Base-by-base conservation (phyloP, 1,140 invertebrate genomes). In the Drosophila bifasciata region DNA sequence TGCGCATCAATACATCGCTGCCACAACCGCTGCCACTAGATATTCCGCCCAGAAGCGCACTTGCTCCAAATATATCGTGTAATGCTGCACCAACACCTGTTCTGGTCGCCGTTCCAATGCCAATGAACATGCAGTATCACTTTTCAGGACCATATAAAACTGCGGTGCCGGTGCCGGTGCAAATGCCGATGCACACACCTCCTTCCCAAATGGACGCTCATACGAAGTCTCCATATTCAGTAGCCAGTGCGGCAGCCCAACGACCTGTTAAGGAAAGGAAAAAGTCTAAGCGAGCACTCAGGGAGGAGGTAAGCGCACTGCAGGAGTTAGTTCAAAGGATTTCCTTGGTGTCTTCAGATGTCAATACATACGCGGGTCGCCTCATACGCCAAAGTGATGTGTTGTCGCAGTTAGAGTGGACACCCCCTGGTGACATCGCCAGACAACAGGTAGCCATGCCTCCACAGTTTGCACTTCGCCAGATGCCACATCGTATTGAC, bases 321-420 rank as follows among this genome's bases (percentile, higher is more conserved):
- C 76, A 76, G 45, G 74, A 88, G 13, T 50, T 91, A 17, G 56
- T 91, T 0, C 39, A 51, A 2, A 44, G 41, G 17, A 40, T 91
- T 0, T 64, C 60, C 9, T 8, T 70, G 3, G 9, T 88, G 5
- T 80, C 58, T 43, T 76, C 81, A 0, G 74, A 81, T 0, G 44
- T 91, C 0, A 60, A 74, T 25, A 62, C 64, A 0, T 62, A 70
- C n/a, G 79, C 79, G 3, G 36, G 48, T 5, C 46, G 69, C 17
- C 17, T 89, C 4, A 79, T 83, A 11, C 57, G 55, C 0, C 62
- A 77, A 6, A 88, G 41, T 36, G 61, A 76, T 17, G 71, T 89
- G 32, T 50, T 89, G 0, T 49, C 60, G n/a, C 76, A 84, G 46
- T 28, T 89, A 45, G 76, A 89, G 0, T 76, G 76, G 67, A 15